A percentile compares a stretch with the other conserved stretches of the same genome.
Conservation (phyloP, 2,797 vertebrate genomes). For the Urocyon cinereoargenteus region DNA sequence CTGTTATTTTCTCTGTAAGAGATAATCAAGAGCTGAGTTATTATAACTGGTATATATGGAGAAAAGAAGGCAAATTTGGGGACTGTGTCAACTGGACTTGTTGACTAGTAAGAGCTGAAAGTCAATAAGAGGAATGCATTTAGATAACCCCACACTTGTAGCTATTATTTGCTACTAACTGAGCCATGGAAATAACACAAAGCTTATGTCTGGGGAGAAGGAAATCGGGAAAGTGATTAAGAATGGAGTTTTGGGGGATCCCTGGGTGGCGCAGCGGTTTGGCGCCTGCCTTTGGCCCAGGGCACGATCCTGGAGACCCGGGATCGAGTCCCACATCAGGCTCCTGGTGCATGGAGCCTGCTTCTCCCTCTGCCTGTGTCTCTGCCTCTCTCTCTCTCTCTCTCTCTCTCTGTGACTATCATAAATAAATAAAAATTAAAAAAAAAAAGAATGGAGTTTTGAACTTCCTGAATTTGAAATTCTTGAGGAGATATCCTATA, state of each 20-base stretch:
- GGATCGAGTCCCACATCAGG: too few relatives aligned
- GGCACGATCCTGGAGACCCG: too few relatives aligned
- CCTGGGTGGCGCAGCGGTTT: too few relatives aligned
- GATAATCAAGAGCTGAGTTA: neutral
- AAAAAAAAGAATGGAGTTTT: neutral
- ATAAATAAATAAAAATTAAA: too few relatives aligned
- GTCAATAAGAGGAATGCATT: neutral
- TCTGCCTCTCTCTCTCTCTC: too few relatives aligned
- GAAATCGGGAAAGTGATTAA: neutral
- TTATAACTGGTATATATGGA: neutral
- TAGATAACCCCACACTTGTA: neutral
- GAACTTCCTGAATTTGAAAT: slow-evolving; percentile 1
- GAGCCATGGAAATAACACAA: neutral
- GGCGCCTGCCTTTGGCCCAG: too few relatives aligned
- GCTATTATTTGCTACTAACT: neutral
- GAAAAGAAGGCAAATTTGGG: neutral
- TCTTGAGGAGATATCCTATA: neutral
- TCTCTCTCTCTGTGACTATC: too few relatives aligned
- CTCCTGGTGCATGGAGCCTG: too few relatives aligned
- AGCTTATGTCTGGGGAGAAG: neutral
- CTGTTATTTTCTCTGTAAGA: neutral
- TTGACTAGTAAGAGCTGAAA: neutral
- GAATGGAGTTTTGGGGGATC: neutral
- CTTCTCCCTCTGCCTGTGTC: too few relatives aligned
- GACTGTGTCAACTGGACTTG: neutral